Evolutionary conservation across 2,888 invertebrate species (phyloP), one percentile per base, ranked within the genome.

Genomic region (Caradrina kadenii): DNA sequence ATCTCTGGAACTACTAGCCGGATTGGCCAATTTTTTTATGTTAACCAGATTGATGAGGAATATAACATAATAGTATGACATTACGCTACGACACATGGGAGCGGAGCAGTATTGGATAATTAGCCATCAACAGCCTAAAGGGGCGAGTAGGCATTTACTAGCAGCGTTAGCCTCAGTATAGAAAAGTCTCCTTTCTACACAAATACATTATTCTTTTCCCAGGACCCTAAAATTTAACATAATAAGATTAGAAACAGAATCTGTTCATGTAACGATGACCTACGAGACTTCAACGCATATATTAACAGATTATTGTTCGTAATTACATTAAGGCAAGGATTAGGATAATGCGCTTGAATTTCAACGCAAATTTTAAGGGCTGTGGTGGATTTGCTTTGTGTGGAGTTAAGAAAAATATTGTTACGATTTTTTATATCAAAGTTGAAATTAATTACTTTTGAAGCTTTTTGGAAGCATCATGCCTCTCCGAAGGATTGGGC

Each of bases 221-320:
- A 35, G 22, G 11, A 21, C 56, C 63, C 26, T 48, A 74, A 81
- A 83, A 76, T 83, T 83, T 78, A 76, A 80, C 82, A 85, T 86
- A 86, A 87, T 81, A 86, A 86, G 86, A 87, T 88, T 87, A 87
- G 67, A 71, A 68, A 21, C 60, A 61, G 58, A 68, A 65, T 74
- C 21, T 66, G 60, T 58, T 64, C 54, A 49, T 55, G 17, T 76
- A 48, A 70, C n/a, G 49, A 63, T 66, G 60, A 56, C 63, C 65
- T 58, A 78, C 79, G 84, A 85, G 82, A 82, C 78, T 81, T 76
- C 42, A 50, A 26, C 73, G 65, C 59, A 76, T 68, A 39, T 67
- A 67, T 80, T 71, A 80, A 67, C 15, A 66, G 63, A 67, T 76
- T 59, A 76, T 67, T 76, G 19, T 70, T 55, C 58, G 26, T 78